phyloP scores from a whole-genome alignment of 2,113 vertebrate species.

The Hassar affinis region DNA sequence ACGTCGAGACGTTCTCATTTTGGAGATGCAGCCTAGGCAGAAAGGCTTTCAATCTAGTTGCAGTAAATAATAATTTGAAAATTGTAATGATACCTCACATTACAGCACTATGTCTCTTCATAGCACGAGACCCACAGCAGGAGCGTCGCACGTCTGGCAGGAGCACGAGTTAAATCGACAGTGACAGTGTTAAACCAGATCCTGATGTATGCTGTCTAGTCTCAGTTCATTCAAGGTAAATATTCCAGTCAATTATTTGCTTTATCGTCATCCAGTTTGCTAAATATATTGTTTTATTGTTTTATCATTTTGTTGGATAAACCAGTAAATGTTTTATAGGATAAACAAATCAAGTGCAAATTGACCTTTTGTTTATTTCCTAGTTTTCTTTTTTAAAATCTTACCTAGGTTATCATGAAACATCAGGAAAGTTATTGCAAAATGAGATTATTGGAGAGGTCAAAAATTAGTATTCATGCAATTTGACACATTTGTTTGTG shows the following conservation, averaged over 20 bases:
- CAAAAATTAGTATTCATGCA: neutral
- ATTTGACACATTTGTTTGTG: neutral
- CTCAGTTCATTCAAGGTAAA: neutral
- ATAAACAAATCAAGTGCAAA: neutral
- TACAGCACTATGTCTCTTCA: neutral
- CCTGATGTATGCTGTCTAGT: neutral
- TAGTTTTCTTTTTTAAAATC: neutral
- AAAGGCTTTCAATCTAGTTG: slow-evolving; percentile 34
- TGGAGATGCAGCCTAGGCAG: slow-evolving; percentile 5
- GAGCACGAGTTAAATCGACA: neutral
- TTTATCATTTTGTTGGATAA: too few species aligned
- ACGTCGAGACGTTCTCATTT: slow-evolving; percentile 32
- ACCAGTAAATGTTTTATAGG: too few species aligned
- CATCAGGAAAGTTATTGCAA: neutral
- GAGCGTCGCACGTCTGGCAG: neutral
- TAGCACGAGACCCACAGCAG: neutral
- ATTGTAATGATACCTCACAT: slow-evolving; percentile 22
- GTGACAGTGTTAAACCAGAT: slow-evolving; percentile 1
- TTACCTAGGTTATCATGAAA: neutral
- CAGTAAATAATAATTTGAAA: slow-evolving; percentile 43
- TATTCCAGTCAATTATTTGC: neutral
- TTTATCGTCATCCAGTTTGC: neutral
- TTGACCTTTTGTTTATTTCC: neutral
- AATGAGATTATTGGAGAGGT: neutral
- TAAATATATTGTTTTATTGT: neutral